Evolutionary conservation across 1,140 invertebrate species (phyloP), one percentile per base, ranked within the genome.

Genomic region (Oryzaephilus surinamensis): DNA sequence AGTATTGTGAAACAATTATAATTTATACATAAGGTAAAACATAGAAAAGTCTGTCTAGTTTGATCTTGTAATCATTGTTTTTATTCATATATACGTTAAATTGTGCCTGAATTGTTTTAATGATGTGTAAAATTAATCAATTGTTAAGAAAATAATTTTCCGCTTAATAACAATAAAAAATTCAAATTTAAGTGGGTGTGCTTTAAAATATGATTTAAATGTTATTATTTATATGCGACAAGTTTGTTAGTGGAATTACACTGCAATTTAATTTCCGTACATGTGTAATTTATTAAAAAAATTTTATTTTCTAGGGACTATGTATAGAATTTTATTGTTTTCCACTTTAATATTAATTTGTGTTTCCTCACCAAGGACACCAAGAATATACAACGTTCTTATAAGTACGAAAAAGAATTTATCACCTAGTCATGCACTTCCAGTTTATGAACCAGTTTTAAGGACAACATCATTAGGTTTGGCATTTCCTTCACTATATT

Each of bases 311-410:
- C 17, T 27, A 38, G 36, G 13, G 15, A 38, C 20, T 23, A 38
- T 38, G 36, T 38, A 38, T 27, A 38, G 36, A 38, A 28, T 38
- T 23, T 41, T 41, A 27, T 33, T 29, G 32, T 14, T 41, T 14
- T 26, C 30, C 18, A 20, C 38, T 26, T 30, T 40, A 28, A 14
- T 41, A 41, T 33, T 33, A 2, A 6, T 41, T 2, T 23, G 21
- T 16, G 15, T 24, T 31, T 24, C 30, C 11, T 23, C 24, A 23
- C 42, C 46, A 10, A 45, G 66, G 47, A 65, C 71, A 12, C 79
- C 81, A 5, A 79, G 77, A 50, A 74, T 84, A n/a, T 84, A 84
- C 61, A 84, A 84, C 60, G 79, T 79, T 0, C 65, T 84, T 12
- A 79, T 84, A 50, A 82, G 77, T 8, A 79, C 77, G 2, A 78